A percentile compares a stretch with the other conserved stretches of the same genome.
Evolutionary conservation across 2,113 vertebrate genomes (phyloP).

Genomic region (Eclectus roratus): DNA sequence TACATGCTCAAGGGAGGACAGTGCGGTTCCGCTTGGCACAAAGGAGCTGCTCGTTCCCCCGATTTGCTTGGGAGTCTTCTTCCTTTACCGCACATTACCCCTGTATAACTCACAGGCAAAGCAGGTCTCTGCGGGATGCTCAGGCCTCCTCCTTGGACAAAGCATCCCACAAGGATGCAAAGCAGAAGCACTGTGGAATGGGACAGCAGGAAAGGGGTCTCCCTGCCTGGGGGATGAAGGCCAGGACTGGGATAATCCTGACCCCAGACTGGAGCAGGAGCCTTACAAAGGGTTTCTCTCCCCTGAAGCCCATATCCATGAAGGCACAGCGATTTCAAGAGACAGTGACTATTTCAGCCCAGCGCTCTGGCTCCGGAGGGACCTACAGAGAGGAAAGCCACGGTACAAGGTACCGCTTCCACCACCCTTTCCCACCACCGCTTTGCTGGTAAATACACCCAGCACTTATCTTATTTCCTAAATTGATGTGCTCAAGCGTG

Average conservation of each 20-base stretch:
- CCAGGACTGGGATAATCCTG: background rate
- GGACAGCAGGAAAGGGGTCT: fast-evolving
- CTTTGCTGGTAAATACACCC: background rate
- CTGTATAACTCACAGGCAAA: background rate
- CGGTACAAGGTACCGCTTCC: fast-evolving
- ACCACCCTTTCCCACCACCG: fast-evolving
- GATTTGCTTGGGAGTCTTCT: background rate
- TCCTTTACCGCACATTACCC: background rate
- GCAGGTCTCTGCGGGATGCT: background rate
- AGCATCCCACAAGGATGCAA: background rate
- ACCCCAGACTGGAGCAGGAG: background rate
- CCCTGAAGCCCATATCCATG: background rate
- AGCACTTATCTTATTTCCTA: background rate
- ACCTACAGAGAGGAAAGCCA: background rate
- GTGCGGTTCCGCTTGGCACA: background rate
- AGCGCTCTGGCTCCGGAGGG: background rate
- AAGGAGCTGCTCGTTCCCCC: background rate
- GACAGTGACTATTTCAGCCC: fast-evolving
- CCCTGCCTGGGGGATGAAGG: background rate
- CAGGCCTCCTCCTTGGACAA: background rate
- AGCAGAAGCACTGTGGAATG: fast-evolving
- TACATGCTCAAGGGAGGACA: background rate
- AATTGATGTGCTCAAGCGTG: background rate
- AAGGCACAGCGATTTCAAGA: background rate
- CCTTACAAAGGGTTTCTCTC: background rate